phyloP scores from a whole-genome alignment of 2,888 invertebrate species.

The Apodemia mormo region DNA sequence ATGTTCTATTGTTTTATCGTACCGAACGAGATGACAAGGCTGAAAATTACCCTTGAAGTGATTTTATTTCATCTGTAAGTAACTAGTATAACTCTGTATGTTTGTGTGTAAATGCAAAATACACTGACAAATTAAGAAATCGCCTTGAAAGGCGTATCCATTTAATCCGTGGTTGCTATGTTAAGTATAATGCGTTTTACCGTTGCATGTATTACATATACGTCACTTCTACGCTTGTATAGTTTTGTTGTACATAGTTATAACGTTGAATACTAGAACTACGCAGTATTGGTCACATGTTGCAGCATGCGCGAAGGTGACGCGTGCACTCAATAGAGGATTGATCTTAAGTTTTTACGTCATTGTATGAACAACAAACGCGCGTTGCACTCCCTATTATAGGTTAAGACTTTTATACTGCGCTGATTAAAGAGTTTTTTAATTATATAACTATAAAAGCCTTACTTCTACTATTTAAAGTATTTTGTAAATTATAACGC shows the following conservation, averaged over 20 bases:
- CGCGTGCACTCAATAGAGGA: constrained; percentile 12
- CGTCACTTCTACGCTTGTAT: constrained; percentile 13
- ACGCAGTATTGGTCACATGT: constrained; percentile 61
- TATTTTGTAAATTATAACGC: neutral
- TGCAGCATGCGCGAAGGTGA: constrained; percentile 38
- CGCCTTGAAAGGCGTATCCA: too few relatives aligned
- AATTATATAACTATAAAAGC: neutral
- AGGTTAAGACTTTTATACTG: neutral
- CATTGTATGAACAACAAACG: neutral
- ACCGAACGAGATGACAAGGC: too few relatives aligned
- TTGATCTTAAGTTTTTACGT: neutral
- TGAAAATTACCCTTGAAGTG: too few relatives aligned
- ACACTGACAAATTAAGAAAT: too few relatives aligned
- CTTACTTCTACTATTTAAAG: neutral
- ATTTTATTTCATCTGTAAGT: too few relatives aligned
- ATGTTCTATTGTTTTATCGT: too few relatives aligned
- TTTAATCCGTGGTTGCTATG: neutral
- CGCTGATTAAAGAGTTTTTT: neutral
- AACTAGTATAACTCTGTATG: too few relatives aligned
- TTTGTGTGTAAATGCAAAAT: too few relatives aligned
- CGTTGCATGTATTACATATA: neutral
- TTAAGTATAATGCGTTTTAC: neutral
- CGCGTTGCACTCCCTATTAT: neutral
- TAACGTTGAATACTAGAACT: constrained; percentile 42
- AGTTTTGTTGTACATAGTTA: constrained; percentile 5